Evolutionary conservation across 2,113 vertebrate genomes (phyloP).

Genomic region (Ceratotherium simum): DNA sequence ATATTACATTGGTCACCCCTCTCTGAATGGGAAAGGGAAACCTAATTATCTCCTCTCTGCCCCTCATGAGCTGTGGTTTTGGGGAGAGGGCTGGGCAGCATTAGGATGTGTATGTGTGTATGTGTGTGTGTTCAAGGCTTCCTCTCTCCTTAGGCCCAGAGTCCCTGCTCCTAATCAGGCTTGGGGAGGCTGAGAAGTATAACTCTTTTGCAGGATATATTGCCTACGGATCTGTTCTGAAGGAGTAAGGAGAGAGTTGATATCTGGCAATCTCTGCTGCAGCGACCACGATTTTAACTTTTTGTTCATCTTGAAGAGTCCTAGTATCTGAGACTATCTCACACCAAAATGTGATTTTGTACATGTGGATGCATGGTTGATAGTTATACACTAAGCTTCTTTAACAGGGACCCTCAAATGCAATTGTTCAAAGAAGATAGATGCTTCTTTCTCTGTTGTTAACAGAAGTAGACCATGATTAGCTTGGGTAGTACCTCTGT

Average conservation of each 20-base stretch:
- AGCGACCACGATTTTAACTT: background rate
- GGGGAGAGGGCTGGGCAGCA: background rate
- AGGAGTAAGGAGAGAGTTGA: background rate
- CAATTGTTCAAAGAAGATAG: background rate
- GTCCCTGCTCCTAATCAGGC: background rate
- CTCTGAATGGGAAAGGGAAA: background rate
- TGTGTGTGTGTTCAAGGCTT: background rate
- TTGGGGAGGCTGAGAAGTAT: background rate
- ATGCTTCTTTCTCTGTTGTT: background rate
- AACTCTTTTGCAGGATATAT: background rate
- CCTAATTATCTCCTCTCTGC: background rate
- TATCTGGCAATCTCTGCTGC: background rate
- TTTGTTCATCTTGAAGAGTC: constrained; percentile 17
- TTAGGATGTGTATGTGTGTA: background rate
- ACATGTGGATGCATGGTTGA: background rate
- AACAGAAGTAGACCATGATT: background rate
- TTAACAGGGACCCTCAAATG: background rate
- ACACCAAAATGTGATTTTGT: background rate
- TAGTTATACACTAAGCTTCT: background rate
- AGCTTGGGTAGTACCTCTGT: background rate
- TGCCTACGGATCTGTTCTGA: background rate
- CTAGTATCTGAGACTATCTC: background rate
- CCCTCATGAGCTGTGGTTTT: background rate
- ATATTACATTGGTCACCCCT: background rate
- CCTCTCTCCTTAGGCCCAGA: background rate